Conservation (phyloP, 2,797 vertebrate genomes). For the Malurus splendens region DNA sequence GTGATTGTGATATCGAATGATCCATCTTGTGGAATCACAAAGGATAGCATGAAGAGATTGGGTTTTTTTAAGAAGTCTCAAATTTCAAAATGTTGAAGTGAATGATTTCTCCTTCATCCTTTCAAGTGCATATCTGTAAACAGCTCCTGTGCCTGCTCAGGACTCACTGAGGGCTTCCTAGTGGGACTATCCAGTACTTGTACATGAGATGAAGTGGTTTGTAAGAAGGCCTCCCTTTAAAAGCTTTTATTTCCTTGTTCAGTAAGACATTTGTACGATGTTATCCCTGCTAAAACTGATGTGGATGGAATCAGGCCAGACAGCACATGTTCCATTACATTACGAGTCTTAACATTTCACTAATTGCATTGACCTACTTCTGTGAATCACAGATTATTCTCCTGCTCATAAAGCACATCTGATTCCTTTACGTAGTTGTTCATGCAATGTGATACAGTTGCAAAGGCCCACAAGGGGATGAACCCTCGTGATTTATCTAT, state of each 20-base stretch:
- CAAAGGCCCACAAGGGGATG: neutral
- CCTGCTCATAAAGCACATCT: neutral
- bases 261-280: neutral
- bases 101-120: neutral
- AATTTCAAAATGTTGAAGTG: neutral
- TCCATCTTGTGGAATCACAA: neutral
- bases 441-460: neutral
- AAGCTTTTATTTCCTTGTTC: neutral
- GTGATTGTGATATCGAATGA: neutral
- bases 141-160: neutral
- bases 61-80: neutral
- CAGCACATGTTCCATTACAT: neutral
- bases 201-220: neutral
- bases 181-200: neutral
- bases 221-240: neutral
- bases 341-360: neutral
- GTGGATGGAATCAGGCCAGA: neutral
- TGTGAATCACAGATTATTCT: constrained; percentile 7
- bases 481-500: neutral
- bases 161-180: accelerated
- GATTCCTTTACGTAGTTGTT: neutral
- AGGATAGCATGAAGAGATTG: neutral
- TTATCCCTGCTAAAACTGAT: neutral
- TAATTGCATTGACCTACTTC: constrained; percentile 34
- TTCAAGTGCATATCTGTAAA: neutral